phyloP scores from a whole-genome alignment of 2,888 invertebrate genomes.

The Ophion ellenae region DNA sequence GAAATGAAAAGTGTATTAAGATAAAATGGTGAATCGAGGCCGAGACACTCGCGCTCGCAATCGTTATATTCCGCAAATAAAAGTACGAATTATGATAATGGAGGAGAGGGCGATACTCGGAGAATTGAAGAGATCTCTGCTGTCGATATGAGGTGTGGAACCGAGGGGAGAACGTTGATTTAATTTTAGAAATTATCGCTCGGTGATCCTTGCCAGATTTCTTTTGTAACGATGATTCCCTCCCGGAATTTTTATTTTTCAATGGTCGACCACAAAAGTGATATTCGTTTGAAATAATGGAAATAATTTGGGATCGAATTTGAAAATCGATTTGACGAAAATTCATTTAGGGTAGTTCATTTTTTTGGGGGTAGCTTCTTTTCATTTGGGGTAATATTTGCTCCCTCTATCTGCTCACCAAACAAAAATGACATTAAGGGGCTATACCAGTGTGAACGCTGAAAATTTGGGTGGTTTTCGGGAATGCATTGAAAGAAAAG shows the following conservation, averaged over 20 bases:
- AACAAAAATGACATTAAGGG: too few relatives aligned
- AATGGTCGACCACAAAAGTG: not conserved
- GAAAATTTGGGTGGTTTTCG: too few relatives aligned
- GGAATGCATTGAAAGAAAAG: too few relatives aligned
- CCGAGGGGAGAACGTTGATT: not conserved
- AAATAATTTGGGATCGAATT: not conserved
- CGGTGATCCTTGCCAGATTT: not conserved
- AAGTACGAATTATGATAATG: not conserved
- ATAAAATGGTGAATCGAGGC: conserved; percentile 47
- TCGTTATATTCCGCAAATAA: conserved; percentile 23
- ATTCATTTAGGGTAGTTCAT: not conserved
- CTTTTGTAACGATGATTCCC: not conserved
- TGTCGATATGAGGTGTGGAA: not conserved
- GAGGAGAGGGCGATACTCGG: not conserved
- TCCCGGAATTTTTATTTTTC: not conserved
- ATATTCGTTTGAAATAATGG: not conserved
- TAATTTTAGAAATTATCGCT: not conserved
- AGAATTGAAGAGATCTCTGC: not conserved
- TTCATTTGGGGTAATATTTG: not conserved
- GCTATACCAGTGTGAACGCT: too few relatives aligned
- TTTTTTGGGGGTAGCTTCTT: too few relatives aligned
- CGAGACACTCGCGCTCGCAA: conserved; percentile 10
- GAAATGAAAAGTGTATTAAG: conserved; percentile 29
- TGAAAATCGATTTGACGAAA: too few relatives aligned
- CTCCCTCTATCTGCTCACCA: too few relatives aligned